phyloP scores from a whole-genome alignment of 1,140 invertebrate genomes.

The Drosophila ohnishii region DNA sequence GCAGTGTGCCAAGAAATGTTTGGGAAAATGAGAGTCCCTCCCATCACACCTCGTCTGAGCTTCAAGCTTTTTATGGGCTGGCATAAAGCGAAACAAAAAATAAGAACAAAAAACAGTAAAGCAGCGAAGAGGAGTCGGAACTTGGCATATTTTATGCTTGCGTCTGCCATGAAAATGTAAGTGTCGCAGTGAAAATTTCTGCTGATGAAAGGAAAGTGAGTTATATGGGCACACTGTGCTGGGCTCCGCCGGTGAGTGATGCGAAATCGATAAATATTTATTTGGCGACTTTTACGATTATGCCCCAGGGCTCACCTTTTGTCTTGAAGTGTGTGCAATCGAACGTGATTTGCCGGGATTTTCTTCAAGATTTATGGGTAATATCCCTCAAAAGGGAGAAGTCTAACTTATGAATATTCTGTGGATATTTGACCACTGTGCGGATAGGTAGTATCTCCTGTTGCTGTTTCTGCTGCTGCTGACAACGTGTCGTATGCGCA shows the following conservation, averaged over 20 bases:
- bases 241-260: constrained; percentile 24
- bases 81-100: constrained; percentile 45
- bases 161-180: constrained; percentile 73
- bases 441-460: constrained; percentile 18
- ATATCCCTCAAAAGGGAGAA: no score
- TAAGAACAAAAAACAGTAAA: constrained; percentile 2
- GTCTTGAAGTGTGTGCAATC: constrained; percentile 14
- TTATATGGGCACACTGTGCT: constrained; percentile 49
- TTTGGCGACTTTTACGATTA: constrained; percentile 34
- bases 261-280: constrained; percentile 50
- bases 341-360: constrained; percentile 22
- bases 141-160: constrained; percentile 74
- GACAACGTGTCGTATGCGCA: constrained; percentile 72
- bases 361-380: background rate
- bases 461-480: constrained; percentile 19
- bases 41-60: constrained; percentile 9
- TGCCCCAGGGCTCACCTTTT: constrained; percentile 19
- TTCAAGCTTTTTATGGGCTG: constrained; percentile 50
- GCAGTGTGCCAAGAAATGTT: constrained; percentile 14
- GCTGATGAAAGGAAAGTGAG: constrained; percentile 78
- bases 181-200: constrained; percentile 76
- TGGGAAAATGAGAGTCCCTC: background rate
- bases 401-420: background rate
- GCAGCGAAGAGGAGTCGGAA: constrained; percentile 31
- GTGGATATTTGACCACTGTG: constrained; percentile 16